These are phyloP conservation scores for Xestia rhomboidea DNA, from an alignment of 2,888 invertebrate genomes.

Conservation along the genomic window DNA sequence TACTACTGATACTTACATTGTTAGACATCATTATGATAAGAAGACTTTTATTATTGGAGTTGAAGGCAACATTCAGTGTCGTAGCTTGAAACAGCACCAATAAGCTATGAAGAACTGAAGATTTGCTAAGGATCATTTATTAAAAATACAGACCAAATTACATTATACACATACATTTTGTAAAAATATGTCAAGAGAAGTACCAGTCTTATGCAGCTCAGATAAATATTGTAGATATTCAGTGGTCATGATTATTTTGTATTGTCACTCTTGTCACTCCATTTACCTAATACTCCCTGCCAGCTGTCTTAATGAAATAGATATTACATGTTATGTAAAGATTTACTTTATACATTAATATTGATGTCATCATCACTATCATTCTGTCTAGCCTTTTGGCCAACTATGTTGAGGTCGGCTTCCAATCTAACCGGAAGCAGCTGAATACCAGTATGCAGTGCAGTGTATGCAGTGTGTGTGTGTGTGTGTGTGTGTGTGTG, in stretches of 20 bases:
- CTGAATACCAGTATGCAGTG: not conserved
- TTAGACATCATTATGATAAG: constrained; percentile 99
- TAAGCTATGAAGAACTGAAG: constrained; percentile 95
- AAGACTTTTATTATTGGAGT: constrained; percentile 99
- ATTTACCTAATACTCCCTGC: constrained; percentile 10
- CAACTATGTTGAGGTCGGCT: not conserved
- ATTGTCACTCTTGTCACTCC: constrained; percentile 15
- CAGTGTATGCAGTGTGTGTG: too few species aligned
- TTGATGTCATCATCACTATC: not conserved
- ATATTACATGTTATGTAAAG: not conserved
- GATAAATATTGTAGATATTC: not conserved
- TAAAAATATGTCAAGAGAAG: not conserved
- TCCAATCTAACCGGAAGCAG: not conserved
- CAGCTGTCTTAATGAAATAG: not conserved
- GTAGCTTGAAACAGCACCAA: constrained; percentile 98
- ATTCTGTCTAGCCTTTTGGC: not conserved
- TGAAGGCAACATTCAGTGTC: constrained; percentile 99
- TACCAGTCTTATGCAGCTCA: not conserved
- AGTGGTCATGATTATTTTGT: constrained; percentile 1
- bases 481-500: too few species aligned
- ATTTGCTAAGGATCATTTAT: constrained; percentile 59
- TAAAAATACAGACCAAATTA: not conserved
- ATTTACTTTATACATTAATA: not conserved
- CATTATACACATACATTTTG: not conserved
- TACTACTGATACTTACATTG: constrained; percentile 93